These are phyloP conservation scores for Ptychoptera contaminata DNA, from an alignment of 2,888 invertebrate genomes.

Conservation along the genomic window DNA sequence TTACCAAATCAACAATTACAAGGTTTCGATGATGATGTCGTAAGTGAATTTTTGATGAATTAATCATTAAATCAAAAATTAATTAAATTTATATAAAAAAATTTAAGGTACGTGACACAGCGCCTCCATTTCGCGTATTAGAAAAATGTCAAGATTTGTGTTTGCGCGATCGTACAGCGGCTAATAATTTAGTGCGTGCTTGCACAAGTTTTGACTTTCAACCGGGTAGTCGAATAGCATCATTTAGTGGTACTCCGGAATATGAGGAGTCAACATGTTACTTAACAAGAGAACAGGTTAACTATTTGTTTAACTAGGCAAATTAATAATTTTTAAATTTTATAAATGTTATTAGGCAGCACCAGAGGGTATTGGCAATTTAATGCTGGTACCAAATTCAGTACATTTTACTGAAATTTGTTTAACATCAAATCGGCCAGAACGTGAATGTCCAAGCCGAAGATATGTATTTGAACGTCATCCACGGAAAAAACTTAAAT, in stretches of 20 bases:
- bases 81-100: background rate
- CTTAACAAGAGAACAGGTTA: constrained; percentile 67
- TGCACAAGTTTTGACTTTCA: constrained; percentile 85
- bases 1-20: constrained; percentile 78
- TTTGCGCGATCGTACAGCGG: constrained; percentile 56
- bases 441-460: constrained; percentile 75
- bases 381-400: constrained; percentile 79
- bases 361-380: constrained; percentile 75
- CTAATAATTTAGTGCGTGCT: constrained; percentile 66
- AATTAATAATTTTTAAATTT: background rate
- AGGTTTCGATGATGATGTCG: constrained; percentile 79
- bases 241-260: constrained; percentile 64
- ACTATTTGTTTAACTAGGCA: too few species aligned
- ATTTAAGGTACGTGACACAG: constrained; percentile 56
- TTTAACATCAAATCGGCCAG: constrained; percentile 70
- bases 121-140: constrained; percentile 71
- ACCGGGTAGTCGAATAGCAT: constrained; percentile 71
- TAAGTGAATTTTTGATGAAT: constrained; percentile 28
- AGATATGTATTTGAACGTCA: constrained; percentile 80
- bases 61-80: background rate
- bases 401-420: constrained; percentile 85
- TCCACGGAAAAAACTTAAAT: constrained; percentile 65
- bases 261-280: constrained; percentile 82
- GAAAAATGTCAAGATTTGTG: constrained; percentile 82
- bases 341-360: too few species aligned